Evolutionary conservation across 2,888 invertebrate species (phyloP).

Genomic region (Protophormia terraenovae): DNA sequence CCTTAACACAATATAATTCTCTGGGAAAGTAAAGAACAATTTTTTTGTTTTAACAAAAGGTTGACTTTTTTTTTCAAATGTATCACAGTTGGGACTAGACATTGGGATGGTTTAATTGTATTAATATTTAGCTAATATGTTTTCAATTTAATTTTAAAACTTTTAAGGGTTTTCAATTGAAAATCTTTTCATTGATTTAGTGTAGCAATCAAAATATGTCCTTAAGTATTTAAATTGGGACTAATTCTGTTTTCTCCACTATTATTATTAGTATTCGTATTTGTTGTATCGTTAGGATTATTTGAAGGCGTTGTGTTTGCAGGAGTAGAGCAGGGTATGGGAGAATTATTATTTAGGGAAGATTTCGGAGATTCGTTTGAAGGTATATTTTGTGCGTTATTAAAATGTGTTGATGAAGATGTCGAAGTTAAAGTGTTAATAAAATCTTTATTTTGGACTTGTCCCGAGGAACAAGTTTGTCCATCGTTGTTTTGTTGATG

Average conservation of each 20-base stretch:
- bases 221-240: constrained; percentile 8
- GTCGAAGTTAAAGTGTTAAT: constrained; percentile 22
- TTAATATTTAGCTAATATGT: constrained; percentile 10
- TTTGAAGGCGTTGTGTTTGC: not conserved
- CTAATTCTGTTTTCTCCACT: constrained; percentile 23
- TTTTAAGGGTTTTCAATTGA: too few species aligned
- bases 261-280: not conserved
- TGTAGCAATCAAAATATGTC: too few species aligned
- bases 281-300: constrained; percentile 29
- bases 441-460: constrained; percentile 31
- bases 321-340: constrained; percentile 22
- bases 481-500: constrained; percentile 53
- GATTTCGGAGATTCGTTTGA: constrained; percentile 53
- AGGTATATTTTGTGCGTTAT: constrained; percentile 69
- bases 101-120: constrained; percentile 71
- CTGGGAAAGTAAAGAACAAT: constrained; percentile 1
- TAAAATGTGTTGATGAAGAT: constrained; percentile 54
- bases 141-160: not conserved
- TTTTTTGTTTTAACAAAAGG: constrained; percentile 43
- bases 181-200: too few species aligned
- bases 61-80: constrained; percentile 74
- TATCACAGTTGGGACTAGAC: constrained; percentile 82
- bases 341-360: constrained; percentile 43
- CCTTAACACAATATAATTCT: not conserved
- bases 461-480: not conserved